Evolutionary conservation across 2,797 vertebrate species (phyloP), one percentile per base, ranked within the genome.

Genomic region (Tangara arthus): DNA sequence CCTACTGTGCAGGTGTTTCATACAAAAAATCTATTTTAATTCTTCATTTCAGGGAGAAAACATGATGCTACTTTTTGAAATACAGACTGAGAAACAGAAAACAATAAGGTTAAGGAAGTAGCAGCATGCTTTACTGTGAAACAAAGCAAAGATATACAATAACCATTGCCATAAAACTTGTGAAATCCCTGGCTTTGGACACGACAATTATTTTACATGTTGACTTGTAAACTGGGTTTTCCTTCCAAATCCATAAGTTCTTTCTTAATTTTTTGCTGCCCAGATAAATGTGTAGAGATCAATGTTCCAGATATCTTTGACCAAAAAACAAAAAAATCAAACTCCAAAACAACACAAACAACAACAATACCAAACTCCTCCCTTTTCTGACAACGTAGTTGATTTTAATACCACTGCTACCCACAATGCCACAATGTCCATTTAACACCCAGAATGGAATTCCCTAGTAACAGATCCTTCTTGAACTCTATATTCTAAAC

Each of bases 1-100:
- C 97, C 96, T 91, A 77, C 49, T 18, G n/a, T 60, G 69, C 96
- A 97, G 97, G 93, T 94, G 94, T 96, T 90, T 85, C 81, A 87
- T 27, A 76, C 23, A 46, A 92, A 52, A 91, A 76, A 84, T 52
- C 59, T 86, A 89, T 87, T 96, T 59, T 89, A 84, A 61, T 84
- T 59, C 39, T 79, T 93, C 28, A 77, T 91, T 88, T 89, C 24
- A 84, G 59, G 79, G 53, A 47, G 56, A 93, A 78, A 93, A 80
- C 8, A 56, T 34, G 8, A 15, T 28, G 57, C 68, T 94, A 30
- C 56, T 92, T 78, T 82, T 63, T 42, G 41, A 91, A 69, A 79
- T 49, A 64, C 22, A 78, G 69, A 88, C 27, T 41, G 47, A 87
- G 68, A 84, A 94, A 61, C 0, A 86, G 49, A 35, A 90, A 93